Conservation (phyloP, 2,113 vertebrate species). For the Percina caprodes region DNA sequence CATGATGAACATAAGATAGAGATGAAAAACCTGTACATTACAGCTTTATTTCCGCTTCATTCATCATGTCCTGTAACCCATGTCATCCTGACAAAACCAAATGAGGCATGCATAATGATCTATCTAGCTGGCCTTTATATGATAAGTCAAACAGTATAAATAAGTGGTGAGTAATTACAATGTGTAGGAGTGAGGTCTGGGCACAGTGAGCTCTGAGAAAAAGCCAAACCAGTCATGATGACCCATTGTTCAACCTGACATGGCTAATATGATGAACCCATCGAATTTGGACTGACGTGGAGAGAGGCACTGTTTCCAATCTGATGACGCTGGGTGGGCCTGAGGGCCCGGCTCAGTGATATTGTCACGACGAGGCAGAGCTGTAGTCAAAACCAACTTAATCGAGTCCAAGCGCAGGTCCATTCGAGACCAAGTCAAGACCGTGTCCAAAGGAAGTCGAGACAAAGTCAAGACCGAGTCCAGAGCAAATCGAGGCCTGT, state of each 20-base stretch:
- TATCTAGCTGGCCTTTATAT: conserved; percentile 23
- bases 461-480: no score
- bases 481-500: no score
- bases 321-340: neutral
- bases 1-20: neutral
- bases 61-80: neutral
- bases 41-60: neutral
- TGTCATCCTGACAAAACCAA: neutral
- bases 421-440: no score
- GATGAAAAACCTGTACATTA: neutral
- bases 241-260: conserved; percentile 20
- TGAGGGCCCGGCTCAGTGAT: neutral
- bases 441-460: no score
- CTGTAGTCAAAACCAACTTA: no score
- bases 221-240: conserved; percentile 26
- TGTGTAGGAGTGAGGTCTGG: conserved; percentile 27
- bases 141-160: conserved; percentile 30
- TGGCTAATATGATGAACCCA: conserved; percentile 8
- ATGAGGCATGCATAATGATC: neutral
- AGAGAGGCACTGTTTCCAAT: conserved; percentile 10
- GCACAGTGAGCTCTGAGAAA: conserved; percentile 28
- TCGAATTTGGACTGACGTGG: conserved; percentile 8
- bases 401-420: no score
- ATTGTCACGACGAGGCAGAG: conserved; percentile 4
- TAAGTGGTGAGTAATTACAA: conserved; percentile 41